Percentiles rank a stretch among this genome's conserved stretches.
Evolutionary conservation across 2,797 vertebrate genomes (phyloP).

Genomic region (Cirrhinus mrigala): DNA sequence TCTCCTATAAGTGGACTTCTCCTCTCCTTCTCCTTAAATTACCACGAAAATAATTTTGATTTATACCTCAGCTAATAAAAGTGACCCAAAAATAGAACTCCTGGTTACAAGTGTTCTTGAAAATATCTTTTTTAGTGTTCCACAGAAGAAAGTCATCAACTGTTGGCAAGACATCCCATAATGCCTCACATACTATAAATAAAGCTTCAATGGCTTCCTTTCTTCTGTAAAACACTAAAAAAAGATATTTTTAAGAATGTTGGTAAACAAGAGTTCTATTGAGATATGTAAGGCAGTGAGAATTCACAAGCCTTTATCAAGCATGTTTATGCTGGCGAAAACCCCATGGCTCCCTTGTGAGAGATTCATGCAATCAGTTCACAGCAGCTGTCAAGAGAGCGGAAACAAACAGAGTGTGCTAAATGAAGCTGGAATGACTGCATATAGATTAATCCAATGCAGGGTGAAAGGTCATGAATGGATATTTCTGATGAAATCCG

Average conservation of each 20-base stretch:
- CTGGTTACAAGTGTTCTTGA: background rate
- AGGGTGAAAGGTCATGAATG: conserved; percentile 26
- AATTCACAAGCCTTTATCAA: background rate
- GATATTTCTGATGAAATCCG: background rate
- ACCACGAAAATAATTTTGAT: background rate
- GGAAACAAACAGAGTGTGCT: conserved; percentile 6
- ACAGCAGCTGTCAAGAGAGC: conserved; percentile 45
- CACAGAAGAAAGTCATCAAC: background rate
- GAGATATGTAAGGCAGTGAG: background rate
- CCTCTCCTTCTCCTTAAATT: no score
- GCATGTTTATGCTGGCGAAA: conserved; percentile 12
- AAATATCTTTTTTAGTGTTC: background rate
- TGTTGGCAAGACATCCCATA: background rate
- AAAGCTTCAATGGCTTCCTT: background rate
- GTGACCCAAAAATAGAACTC: background rate
- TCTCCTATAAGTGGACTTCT: no score
- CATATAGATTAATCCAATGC: conserved; percentile 52
- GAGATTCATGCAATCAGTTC: conserved; percentile 47
- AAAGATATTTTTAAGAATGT: background rate
- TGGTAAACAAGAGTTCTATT: background rate
- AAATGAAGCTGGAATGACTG: background rate
- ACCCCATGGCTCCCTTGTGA: conserved; percentile 5
- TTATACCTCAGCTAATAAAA: background rate
- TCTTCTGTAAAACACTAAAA: background rate
- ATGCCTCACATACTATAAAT: background rate